Percentiles rank a stretch among this genome's conserved stretches.
phyloP scores from a whole-genome alignment of 2,797 vertebrate species.

The Hephaestus fuliginosus region DNA sequence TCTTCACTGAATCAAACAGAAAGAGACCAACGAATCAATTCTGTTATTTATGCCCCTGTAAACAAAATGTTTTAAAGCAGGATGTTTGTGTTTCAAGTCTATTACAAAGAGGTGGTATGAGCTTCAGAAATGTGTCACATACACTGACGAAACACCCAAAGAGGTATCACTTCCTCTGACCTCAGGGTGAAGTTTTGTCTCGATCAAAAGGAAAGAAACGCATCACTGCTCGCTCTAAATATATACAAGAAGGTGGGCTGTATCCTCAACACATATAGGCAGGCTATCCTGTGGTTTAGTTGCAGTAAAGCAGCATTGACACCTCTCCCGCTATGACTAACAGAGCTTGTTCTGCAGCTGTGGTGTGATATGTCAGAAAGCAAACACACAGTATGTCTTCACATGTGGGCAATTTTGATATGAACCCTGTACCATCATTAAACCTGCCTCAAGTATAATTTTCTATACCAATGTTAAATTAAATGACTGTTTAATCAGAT shows the following conservation, averaged over 20 bases:
- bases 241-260: background rate
- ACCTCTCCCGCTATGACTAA: too few species aligned
- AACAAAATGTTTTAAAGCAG: slow-evolving; percentile 46
- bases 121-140: background rate
- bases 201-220: background rate
- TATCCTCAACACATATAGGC: too few species aligned
- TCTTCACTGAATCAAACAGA: slow-evolving; percentile 28
- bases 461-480: too few species aligned
- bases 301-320: too few species aligned
- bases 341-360: too few species aligned
- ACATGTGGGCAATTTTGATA: too few species aligned
- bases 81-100: slow-evolving; percentile 58
- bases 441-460: too few species aligned
- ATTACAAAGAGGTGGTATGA: background rate
- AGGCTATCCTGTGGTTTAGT: background rate
- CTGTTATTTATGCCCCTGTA: slow-evolving; percentile 21
- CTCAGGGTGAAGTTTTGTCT: background rate
- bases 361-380: too few species aligned
- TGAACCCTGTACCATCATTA: too few species aligned
- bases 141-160: background rate
- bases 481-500: too few species aligned
- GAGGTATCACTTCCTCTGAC: slow-evolving; percentile 40
- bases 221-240: background rate
- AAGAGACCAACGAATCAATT: slow-evolving; percentile 13
- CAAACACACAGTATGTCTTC: too few species aligned